These are phyloP conservation scores for Notocelia uddmanniana DNA, from an alignment of 2,888 invertebrate species.

Conservation along the genomic window DNA sequence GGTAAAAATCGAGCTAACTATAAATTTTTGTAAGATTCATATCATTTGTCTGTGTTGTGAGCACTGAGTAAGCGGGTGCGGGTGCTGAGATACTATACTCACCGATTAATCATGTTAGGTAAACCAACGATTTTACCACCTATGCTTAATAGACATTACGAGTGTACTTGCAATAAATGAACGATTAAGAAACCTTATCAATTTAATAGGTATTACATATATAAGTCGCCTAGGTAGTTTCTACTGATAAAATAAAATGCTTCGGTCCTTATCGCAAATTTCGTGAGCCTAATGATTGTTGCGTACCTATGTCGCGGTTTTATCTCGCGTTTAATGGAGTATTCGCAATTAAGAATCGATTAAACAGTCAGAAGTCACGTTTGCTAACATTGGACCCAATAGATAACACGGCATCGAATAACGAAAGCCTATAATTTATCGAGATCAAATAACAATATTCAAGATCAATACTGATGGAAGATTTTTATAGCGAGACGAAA, in stretches of 20 bases:
- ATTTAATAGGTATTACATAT: conserved; percentile 12
- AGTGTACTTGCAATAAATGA: neutral
- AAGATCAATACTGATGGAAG: neutral
- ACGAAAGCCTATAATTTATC: conserved; percentile 22
- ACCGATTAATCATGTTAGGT: neutral
- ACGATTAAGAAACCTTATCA: conserved; percentile 12
- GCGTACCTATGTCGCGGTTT: conserved; percentile 66
- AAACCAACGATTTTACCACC: neutral
- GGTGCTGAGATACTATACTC: too few species aligned
- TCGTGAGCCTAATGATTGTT: conserved; percentile 62
- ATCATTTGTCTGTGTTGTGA: too few species aligned
- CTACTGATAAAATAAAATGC: neutral
- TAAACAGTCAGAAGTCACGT: conserved; percentile 76
- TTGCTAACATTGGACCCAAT: conserved; percentile 67
- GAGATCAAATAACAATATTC: conserved; percentile 2
- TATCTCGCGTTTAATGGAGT: conserved; percentile 76
- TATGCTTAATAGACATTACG: neutral
- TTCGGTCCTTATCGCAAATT: conserved; percentile 66
- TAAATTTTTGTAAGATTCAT: neutral
- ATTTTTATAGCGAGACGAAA: neutral
- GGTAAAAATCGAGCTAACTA: neutral
- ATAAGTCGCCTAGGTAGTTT: conserved; percentile 5
- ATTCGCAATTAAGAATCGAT: conserved; percentile 84
- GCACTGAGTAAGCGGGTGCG: too few species aligned
- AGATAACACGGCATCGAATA: conserved; percentile 57